Evolutionary conservation across 2,797 vertebrate species (phyloP).

Genomic region (Nannoperca obscura): DNA sequence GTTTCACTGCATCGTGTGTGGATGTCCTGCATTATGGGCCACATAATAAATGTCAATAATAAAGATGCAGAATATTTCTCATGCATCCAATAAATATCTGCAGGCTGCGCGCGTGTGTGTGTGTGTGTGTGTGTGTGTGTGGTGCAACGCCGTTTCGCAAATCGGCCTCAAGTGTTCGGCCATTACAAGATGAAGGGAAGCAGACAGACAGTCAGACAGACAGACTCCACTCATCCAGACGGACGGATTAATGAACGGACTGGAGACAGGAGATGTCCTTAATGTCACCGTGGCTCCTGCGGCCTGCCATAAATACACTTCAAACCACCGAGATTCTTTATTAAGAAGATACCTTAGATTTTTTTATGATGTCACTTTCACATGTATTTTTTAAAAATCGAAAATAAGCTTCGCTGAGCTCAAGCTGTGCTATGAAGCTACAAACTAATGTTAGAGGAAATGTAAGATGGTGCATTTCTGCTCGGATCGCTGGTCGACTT

Average conservation of each 20-base stretch:
- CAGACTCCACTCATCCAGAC: conserved; percentile 1
- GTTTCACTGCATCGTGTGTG: not conserved
- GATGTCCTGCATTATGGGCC: not conserved
- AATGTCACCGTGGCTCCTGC: not conserved
- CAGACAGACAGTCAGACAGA: conserved; percentile 22
- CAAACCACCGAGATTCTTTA: too few species aligned
- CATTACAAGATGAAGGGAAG: not conserved
- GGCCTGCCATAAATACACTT: not conserved
- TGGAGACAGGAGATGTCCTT: not conserved
- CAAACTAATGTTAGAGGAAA: too few species aligned
- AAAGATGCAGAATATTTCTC: too few species aligned
- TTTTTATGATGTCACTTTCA: not conserved
- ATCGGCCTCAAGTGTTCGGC: not conserved
- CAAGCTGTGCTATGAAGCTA: not conserved
- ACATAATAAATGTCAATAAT: not conserved
- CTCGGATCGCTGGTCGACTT: not conserved
- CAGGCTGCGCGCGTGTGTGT: too few species aligned
- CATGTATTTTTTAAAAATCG: not conserved
- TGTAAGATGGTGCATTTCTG: not conserved
- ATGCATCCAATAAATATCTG: not conserved
- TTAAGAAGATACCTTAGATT: too few species aligned
- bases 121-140: too few species aligned
- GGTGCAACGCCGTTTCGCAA: not conserved
- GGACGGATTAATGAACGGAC: conserved; percentile 12
- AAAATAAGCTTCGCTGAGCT: not conserved